phyloP scores from a whole-genome alignment of 2,888 invertebrate genomes.

The Acleris holmiana region DNA sequence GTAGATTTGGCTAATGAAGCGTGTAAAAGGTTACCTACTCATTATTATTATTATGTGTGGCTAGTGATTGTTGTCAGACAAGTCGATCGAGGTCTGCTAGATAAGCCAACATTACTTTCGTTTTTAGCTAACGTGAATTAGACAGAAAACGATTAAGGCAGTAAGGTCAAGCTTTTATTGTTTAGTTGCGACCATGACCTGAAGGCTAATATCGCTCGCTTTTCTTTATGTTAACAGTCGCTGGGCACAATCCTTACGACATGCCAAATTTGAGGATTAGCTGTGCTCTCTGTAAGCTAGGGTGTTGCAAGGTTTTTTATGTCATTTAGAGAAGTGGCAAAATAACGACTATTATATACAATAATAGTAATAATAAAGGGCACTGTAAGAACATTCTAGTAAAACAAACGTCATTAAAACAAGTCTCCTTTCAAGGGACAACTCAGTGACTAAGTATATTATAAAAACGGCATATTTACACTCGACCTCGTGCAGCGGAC shows the following conservation, averaged over 20 bases:
- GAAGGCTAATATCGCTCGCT: slow-evolving; percentile 17
- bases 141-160: slow-evolving; percentile 32
- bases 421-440: slow-evolving; percentile 64
- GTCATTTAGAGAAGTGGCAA: no score
- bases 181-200: slow-evolving; percentile 31
- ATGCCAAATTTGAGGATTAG: slow-evolving; percentile 1
- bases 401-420: slow-evolving; percentile 48
- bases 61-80: slow-evolving; percentile 39
- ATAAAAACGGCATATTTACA: slow-evolving; percentile 81
- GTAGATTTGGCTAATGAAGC: slow-evolving; percentile 6
- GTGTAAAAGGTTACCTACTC: slow-evolving; percentile 28
- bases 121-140: slow-evolving; percentile 27
- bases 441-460: slow-evolving; percentile 80
- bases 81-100: slow-evolving; percentile 36
- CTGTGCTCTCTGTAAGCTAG: no score
- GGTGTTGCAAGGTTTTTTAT: no score
- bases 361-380: no score
- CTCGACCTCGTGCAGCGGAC: slow-evolving; percentile 78
- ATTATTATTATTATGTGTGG: slow-evolving; percentile 23
- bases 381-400: neutral
- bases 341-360: no score
- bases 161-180: slow-evolving; percentile 33
- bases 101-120: slow-evolving; percentile 32
- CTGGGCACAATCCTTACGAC: slow-evolving; percentile 23
- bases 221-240: slow-evolving; percentile 25